phyloP scores from a whole-genome alignment of 2,797 vertebrate species.

The Intellagama lesueurii region DNA sequence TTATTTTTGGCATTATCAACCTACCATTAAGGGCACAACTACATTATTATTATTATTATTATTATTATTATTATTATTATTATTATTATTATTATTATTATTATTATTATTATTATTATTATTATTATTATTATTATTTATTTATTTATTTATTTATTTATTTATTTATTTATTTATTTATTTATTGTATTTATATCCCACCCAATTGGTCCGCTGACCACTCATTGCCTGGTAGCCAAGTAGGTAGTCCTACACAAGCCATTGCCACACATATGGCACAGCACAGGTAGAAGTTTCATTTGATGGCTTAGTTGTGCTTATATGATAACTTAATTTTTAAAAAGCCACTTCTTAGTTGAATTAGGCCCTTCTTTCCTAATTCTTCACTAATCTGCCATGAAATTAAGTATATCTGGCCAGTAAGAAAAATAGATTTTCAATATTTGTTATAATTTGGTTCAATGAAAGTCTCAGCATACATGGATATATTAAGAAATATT shows the following conservation, averaged over 20 bases:
- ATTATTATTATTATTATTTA: no score
- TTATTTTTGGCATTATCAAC: not conserved
- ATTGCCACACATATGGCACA: not conserved
- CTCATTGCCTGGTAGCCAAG: not conserved
- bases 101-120: no score
- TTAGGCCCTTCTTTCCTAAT: not conserved
- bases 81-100: no score
- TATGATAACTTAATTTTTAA: not conserved
- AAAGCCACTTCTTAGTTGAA: not conserved
- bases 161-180: no score
- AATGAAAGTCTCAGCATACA: not conserved
- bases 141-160: no score
- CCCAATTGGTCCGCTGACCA: no score
- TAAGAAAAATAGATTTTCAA: not conserved
- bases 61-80: no score
- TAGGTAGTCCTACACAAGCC: not conserved
- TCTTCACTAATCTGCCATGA: not conserved
- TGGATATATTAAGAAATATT: not conserved
- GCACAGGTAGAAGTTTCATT: conserved; percentile 1
- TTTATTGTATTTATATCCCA: no score
- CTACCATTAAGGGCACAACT: not conserved
- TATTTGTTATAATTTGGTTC: not conserved
- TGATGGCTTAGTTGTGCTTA: not conserved
- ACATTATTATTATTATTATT: no score
- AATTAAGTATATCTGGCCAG: not conserved